Evolutionary conservation across 23 tunicate species (phyloP), one percentile per base, ranked within the genome.

Genomic region (Trididemnum nubilum): DNA sequence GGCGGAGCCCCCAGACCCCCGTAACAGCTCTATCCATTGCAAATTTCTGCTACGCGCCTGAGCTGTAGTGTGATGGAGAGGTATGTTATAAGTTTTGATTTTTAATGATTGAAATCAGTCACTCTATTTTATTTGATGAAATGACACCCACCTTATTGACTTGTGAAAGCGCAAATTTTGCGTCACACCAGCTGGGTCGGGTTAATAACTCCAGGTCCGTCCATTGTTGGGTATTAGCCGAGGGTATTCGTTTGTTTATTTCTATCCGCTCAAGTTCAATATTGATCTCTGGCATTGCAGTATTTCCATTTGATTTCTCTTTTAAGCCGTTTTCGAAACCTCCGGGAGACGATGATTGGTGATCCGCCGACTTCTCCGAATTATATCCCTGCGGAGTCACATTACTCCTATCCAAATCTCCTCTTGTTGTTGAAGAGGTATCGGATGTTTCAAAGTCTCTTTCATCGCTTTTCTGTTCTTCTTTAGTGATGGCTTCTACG

Each of bases 151-250:
- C 96, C 80, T 90, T 82, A 26, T 79, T 24, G 38, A 90, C 81
- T 28, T 84, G 82, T 2, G 90, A 71, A 28, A 76, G 50, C n/a
- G 96, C 90, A 61, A 90, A 90, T 34, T 34, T 77, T 21, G 96
- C 96, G 38, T 90, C 90, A 61, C 96, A 90, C 96, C 96, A 90
- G 49, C 96, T 90, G 15, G 96, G 96, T 37, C 96, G 44, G 26
- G 83, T 66, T 58, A 85, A 65, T 44, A 90, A 75, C 22, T 90
- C 96, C 82, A 90, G 32, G 36, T 90, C 90, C 54, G 75, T 90
- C 40, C 89, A 7, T 15, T n/a, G 15, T 7, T 44, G 12, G 54
- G 9, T 44, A 9, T 44, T 44, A 9, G 54, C 15, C 54, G 9
- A 44, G 9, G 54, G 12, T 15, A 44, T 44, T 15, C 54, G 84